Conservation (phyloP, 2,888 invertebrate genomes). For the Trypoxylon attenuatum region DNA sequence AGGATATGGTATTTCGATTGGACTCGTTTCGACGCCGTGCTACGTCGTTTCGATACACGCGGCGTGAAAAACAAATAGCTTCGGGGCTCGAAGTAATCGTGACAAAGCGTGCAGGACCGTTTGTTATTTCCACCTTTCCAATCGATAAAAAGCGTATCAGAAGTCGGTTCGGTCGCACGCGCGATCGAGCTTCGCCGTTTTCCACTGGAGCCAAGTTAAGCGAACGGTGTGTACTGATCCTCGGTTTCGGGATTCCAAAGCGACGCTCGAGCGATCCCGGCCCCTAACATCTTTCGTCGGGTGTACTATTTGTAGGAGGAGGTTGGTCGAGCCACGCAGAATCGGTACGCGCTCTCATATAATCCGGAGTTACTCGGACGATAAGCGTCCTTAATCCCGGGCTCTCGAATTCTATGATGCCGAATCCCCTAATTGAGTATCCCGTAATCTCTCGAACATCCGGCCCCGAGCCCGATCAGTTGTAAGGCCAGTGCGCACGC, state of each 20-base stretch:
- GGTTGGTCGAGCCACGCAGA: neutral
- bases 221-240: constrained; percentile 1
- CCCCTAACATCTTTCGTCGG: neutral
- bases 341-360: constrained; percentile 24
- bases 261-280: neutral
- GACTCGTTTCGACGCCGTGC: no score
- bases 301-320: neutral
- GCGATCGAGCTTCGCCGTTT: neutral
- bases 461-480: constrained; percentile 49
- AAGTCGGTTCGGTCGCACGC: constrained; percentile 8
- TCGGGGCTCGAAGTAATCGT: constrained; percentile 27
- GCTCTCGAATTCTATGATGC: constrained; percentile 60
- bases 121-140: constrained; percentile 23
- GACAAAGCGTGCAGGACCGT: constrained; percentile 29
- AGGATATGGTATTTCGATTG: no score
- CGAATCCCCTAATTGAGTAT: constrained; percentile 61
- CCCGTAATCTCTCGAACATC: constrained; percentile 57
- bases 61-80: constrained; percentile 34
- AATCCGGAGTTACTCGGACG: constrained; percentile 55
- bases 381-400: constrained; percentile 60
- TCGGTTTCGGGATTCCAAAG: neutral
- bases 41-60: constrained; percentile 19
- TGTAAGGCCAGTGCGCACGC: constrained; percentile 24
- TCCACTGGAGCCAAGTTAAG: constrained; percentile 10
- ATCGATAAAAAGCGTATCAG: constrained; percentile 33